Percentiles rank a stretch among this genome's conserved stretches.
These are phyloP conservation scores for Mesochorus sp. DNA, from an alignment of 2,888 invertebrate species.

Conservation along the genomic window DNA sequence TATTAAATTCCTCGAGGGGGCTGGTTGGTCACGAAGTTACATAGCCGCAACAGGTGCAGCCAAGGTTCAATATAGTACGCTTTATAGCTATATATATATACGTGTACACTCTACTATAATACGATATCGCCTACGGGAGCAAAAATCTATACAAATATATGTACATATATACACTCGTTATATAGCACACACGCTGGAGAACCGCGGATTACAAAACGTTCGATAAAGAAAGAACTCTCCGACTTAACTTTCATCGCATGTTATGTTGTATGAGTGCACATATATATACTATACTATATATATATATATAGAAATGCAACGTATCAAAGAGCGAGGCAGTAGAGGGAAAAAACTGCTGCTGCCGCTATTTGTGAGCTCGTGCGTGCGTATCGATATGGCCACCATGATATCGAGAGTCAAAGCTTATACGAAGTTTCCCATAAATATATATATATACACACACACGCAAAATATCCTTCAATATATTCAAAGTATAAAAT, in stretches of 20 bases:
- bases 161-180: not conserved
- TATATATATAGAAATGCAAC: not conserved
- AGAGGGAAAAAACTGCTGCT: not conserved
- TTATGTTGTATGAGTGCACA: too few relatives aligned
- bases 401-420: conserved; percentile 26
- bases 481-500: conserved; percentile 20
- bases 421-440: not conserved
- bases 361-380: conserved; percentile 49
- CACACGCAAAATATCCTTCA: conserved; percentile 11
- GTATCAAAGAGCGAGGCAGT: not conserved
- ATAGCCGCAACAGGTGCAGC: conserved; percentile 53
- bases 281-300: too few relatives aligned
- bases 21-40: conserved; percentile 33
- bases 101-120: conserved; percentile 26
- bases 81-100: conserved; percentile 1
- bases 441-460: not conserved
- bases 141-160: conserved; percentile 1
- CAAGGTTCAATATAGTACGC: conserved; percentile 12
- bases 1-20: conserved; percentile 20
- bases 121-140: conserved; percentile 47
- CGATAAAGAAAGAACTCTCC: conserved; percentile 44
- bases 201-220: conserved; percentile 46
- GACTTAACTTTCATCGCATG: conserved; percentile 50
- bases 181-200: not conserved
- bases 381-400: conserved; percentile 55